Conservation (phyloP, 2,797 vertebrate species). For the Phrynocephalus vlangalii region DNA sequence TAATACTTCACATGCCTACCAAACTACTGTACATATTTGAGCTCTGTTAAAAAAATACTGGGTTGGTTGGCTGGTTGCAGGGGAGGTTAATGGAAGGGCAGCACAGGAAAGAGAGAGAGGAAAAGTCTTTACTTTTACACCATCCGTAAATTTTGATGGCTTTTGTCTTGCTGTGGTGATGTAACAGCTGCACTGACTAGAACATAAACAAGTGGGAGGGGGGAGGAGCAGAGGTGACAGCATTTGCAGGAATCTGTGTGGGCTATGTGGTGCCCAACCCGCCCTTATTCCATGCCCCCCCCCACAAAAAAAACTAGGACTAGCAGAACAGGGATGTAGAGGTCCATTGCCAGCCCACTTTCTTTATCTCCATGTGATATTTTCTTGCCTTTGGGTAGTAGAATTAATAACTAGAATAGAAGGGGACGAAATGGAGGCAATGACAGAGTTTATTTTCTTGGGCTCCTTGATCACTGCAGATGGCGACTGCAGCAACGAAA, state of each 20-base stretch:
- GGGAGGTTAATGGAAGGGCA: no score
- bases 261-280: background rate
- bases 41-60: background rate
- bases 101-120: no score
- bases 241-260: background rate
- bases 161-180: no score
- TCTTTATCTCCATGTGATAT: background rate
- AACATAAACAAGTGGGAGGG: background rate
- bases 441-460: no score
- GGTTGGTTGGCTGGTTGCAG: no score
- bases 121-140: no score
- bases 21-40: background rate
- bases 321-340: background rate
- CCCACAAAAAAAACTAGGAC: background rate
- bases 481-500: no score
- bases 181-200: background rate
- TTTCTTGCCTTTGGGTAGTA: background rate
- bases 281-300: background rate
- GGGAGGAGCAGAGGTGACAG: background rate
- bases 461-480: no score
- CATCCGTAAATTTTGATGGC: no score
- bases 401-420: no score
- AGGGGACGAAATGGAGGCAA: no score
- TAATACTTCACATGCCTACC: constrained; percentile 3
- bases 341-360: background rate